Base-by-base conservation (phyloP, 2,113 vertebrate genomes). In the Malurus cyaneus region DNA sequence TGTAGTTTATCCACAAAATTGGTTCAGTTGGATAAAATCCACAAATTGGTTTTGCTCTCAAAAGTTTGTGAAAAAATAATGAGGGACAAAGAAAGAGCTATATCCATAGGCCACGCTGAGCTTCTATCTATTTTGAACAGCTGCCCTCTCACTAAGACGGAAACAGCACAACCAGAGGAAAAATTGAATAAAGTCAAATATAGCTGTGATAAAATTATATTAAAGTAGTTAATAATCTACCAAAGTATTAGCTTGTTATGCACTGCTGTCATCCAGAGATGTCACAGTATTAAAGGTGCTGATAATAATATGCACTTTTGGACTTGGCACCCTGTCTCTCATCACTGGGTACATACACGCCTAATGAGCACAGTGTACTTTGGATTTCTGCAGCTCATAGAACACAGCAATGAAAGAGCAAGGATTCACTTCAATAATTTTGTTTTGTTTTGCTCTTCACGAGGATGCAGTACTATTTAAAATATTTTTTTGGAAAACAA, bases 181-280 rank as follows among this genome's bases (percentile, higher is more conserved):
- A 94, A 92, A 84, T 32, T 56, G 84, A 93, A 78, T 24, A 19
- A 59, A 80, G 65, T 65, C 61, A 94, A 84, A 60, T 31, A 59
- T 1, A 81, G 73, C 18, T 39, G 29, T 86, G 76, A 86, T 42
- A 76, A 91, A 92, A 93, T 53, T 64, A 24, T 71, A 85, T 77
- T 87, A n/a, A 67, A 57, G 23, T 25, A 88, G 84, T 94, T 96
- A 97, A 96, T 94, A 74, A 93, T 94, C 34, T 92, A 89, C 77
- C 56, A 59, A 62, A 59, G 8, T 9, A 74, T 65, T 71, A 83
- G 25, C 31, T 50, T 85, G 59, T 82, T 76, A 73, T n/a, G 74
- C 34, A 34, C 21, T 61, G n/a, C 47, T 78, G 34, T 66, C 81
- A 89, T 64, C 32, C 39, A 95, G 79, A 77, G 28, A 93, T 50